Evolutionary conservation across 2,888 invertebrate genomes (phyloP), one percentile per base, ranked within the genome.

Genomic region (Alsophila aescularia): DNA sequence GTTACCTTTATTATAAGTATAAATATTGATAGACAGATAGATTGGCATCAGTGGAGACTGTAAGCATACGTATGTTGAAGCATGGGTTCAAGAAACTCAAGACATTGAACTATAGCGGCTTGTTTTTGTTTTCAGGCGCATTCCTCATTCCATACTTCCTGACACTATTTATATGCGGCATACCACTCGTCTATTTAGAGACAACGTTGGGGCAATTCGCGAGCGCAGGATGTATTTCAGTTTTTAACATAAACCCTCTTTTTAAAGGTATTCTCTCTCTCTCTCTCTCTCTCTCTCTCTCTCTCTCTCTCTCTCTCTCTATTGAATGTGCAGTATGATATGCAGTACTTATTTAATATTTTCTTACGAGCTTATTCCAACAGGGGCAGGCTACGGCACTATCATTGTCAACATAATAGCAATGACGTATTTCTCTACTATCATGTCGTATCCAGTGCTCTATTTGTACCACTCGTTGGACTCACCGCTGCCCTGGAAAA

Each of bases 101-200:
- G 2, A 13, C 4, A 12, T 4, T 34, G 1, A 18, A 29, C 6
- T 29, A 13, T 42, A 14, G 8, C 36, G 35, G 13, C 27, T 0
- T 42, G 7, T 16, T 56, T 34, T 65, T 29, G 18, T 36, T 47
- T 83, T 35, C 91, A 97, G 96, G 97, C 56, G 98, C 97, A 3
- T 98, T 98, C 80, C 90, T 98, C 36, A 94, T 98, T 24, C 97
- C 98, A 2, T 98, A 98, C 81, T 88, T 96, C 39, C 78, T 97
- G 57, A 97, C 97, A 83, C 87, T 97, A 41, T 81, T 96, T 34
- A 84, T 96, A 47, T 97, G 96, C 70, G 98, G 97, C 2, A 95
- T 97, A 53, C 98, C 98, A 0, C 90, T 98, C 59, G 97, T 97
- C 75, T 96, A 97, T 76, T 92, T 98, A 93, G 98, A 98, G 85